Percentiles rank a stretch among this genome's conserved stretches.
These are phyloP conservation scores for Brachionus manjavacas DNA, from an alignment of 1,140 invertebrate genomes.

Conservation along the genomic window DNA sequence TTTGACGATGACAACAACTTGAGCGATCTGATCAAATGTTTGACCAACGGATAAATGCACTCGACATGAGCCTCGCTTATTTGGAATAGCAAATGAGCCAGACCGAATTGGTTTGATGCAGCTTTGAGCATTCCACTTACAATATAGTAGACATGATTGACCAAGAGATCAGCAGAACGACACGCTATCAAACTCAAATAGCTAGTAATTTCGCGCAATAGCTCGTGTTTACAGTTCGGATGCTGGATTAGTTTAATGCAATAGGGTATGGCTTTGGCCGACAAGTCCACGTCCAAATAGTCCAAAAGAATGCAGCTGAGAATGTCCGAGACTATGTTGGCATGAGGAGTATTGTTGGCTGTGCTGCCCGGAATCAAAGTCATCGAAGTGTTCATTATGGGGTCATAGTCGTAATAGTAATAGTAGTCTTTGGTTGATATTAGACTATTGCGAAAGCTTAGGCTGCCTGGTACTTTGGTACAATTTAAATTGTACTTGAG, in stretches of 20 bases:
- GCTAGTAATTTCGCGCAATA: slow-evolving; percentile 79
- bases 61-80: background rate
- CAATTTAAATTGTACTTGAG: slow-evolving; percentile 79
- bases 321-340: slow-evolving; percentile 87
- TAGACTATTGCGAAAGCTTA: slow-evolving; percentile 4
- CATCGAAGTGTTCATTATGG: background rate
- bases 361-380: background rate
- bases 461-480: slow-evolving; percentile 52
- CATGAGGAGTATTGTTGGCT: slow-evolving; percentile 69
- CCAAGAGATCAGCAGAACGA: slow-evolving; percentile 76
- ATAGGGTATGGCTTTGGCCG: slow-evolving; percentile 59
- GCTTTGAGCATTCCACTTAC: slow-evolving; percentile 66
- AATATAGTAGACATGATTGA: slow-evolving; percentile 78
- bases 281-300: slow-evolving; percentile 49
- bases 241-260: slow-evolving; percentile 84
- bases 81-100: slow-evolving; percentile 23
- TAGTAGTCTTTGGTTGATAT: background rate
- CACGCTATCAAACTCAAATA: slow-evolving; percentile 87
- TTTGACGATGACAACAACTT: background rate
- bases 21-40: background rate
- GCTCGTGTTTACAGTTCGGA: slow-evolving; percentile 70
- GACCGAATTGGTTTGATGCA: background rate
- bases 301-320: slow-evolving; percentile 88
- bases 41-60: slow-evolving; percentile 33
- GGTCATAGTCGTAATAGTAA: slow-evolving; percentile 9